A percentile compares a stretch with the other conserved stretches of the same genome.
Evolutionary conservation across 2,888 invertebrate genomes (phyloP).

Genomic region (Stratiomys singularior): DNA sequence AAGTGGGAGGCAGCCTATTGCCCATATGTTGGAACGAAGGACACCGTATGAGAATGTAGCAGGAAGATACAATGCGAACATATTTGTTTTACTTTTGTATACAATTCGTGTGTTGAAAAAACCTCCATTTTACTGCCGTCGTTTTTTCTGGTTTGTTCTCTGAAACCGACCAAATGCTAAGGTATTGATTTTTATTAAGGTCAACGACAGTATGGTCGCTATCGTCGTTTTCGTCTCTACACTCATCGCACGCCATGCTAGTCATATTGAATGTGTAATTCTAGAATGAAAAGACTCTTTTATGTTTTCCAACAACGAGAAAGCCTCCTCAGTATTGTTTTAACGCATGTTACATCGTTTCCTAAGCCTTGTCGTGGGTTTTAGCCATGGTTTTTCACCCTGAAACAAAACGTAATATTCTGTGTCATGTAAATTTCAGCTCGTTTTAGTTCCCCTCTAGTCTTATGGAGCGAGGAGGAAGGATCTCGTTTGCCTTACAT

Average conservation of each 20-base stretch:
- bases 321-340: background rate
- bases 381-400: background rate
- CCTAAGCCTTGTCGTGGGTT: background rate
- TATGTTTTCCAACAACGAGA: slow-evolving; percentile 26
- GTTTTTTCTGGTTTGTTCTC: background rate
- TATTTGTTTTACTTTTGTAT: background rate
- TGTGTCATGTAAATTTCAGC: slow-evolving; percentile 8
- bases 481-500: background rate
- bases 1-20: background rate
- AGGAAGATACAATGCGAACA: background rate
- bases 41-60: background rate
- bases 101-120: slow-evolving; percentile 18
- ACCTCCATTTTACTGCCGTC: background rate
- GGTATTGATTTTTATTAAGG: slow-evolving; percentile 51
- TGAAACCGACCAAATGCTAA: slow-evolving; percentile 45
- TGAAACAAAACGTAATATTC: background rate
- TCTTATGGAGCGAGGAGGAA: background rate
- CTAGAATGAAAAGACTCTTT: slow-evolving; percentile 32
- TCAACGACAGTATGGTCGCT: slow-evolving; percentile 22
- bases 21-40: background rate
- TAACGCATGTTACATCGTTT: background rate
- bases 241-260: too few relatives aligned
- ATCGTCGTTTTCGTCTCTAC: background rate
- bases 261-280: background rate
- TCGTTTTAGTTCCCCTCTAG: background rate